phyloP scores from a whole-genome alignment of 2,113 vertebrate genomes.

The Ramphastos sulfuratus region DNA sequence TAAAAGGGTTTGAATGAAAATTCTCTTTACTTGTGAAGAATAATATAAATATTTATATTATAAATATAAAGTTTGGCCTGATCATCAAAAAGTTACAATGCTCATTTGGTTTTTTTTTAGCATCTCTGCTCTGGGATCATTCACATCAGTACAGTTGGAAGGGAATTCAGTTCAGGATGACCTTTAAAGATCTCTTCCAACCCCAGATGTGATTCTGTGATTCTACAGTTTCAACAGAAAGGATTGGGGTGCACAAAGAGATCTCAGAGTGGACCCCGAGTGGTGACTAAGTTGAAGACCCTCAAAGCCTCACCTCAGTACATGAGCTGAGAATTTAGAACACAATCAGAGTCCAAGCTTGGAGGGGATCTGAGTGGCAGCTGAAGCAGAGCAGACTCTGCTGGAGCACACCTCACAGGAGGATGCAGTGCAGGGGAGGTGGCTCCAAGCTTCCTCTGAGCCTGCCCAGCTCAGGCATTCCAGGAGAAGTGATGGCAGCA shows the following conservation, averaged over 20 bases:
- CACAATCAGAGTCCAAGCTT: not conserved
- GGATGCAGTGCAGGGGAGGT: not conserved
- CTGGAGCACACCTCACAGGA: not conserved
- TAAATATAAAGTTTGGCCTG: not conserved
- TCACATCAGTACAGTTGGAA: not conserved
- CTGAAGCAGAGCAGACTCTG: not conserved
- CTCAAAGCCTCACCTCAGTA: not conserved
- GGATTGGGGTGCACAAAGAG: not conserved
- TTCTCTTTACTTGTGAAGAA: not conserved
- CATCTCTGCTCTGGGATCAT: not conserved
- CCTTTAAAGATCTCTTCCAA: not conserved
- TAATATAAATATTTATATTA: too few species aligned
- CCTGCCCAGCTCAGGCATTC: not conserved
- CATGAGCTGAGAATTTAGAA: not conserved
- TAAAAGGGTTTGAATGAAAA: too few species aligned
- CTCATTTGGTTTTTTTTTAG: not conserved
- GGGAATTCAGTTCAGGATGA: not conserved
- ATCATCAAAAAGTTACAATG: not conserved
- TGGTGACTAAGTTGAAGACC: too few species aligned
- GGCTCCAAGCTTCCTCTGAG: not conserved
- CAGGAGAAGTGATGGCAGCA: not conserved
- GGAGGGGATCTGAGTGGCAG: not conserved
- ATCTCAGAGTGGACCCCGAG: not conserved
- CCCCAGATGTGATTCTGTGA: not conserved
- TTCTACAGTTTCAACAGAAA: not conserved